Evolutionary conservation across 2,888 invertebrate genomes (phyloP).

Genomic region (Tetheella fluctuosa): DNA sequence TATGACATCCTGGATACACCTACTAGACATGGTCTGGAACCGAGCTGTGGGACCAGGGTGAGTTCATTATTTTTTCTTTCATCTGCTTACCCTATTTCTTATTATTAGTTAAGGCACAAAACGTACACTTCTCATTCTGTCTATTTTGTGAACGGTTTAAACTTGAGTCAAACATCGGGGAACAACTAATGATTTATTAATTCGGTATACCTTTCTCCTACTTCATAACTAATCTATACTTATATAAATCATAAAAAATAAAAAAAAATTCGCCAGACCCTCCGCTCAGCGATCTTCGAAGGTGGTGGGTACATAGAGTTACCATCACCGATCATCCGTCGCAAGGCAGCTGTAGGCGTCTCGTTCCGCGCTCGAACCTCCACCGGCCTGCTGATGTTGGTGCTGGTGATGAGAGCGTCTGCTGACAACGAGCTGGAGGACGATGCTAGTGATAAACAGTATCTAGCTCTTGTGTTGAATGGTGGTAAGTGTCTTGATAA

Average conservation of each 20-base stretch:
- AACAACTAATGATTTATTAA: too few species aligned
- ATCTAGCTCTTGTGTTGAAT: constrained; percentile 58
- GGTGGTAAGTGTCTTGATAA: constrained; percentile 54
- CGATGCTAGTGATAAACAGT: constrained; percentile 55
- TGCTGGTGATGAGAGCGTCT: constrained; percentile 57
- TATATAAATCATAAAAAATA: too few species aligned
- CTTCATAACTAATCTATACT: too few species aligned
- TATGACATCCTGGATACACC: constrained; percentile 89
- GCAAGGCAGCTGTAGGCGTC: constrained; percentile 88
- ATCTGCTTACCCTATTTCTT: too few species aligned
- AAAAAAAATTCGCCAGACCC: constrained; percentile 80
- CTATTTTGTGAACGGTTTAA: too few species aligned
- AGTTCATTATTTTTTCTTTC: constrained; percentile 27
- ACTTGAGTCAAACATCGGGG: too few species aligned
- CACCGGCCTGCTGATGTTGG: constrained; percentile 88
- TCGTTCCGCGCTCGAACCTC: constrained; percentile 89
- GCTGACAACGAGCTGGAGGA: constrained; percentile 60
- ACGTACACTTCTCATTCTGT: too few species aligned
- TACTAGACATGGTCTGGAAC: constrained; percentile 88
- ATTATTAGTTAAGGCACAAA: too few species aligned
- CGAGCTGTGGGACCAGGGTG: constrained; percentile 88
- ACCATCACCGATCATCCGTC: constrained; percentile 87
- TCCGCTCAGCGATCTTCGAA: constrained; percentile 89
- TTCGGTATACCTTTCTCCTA: too few species aligned
- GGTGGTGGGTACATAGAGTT: constrained; percentile 92